Evolutionary conservation across 2,797 vertebrate species (phyloP).

Genomic region (Picus viridis): DNA sequence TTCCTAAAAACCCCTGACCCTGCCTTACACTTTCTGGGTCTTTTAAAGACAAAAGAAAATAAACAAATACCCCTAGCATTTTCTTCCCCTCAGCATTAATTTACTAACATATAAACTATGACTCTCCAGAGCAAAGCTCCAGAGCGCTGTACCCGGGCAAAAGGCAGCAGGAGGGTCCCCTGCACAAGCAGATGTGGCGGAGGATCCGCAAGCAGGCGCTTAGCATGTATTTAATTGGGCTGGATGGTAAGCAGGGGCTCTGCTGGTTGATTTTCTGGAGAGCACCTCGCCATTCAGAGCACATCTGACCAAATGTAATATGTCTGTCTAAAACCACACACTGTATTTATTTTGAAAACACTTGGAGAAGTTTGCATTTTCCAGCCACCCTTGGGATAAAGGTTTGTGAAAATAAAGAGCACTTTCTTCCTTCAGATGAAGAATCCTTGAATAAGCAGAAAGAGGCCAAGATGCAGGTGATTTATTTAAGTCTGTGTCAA

Average conservation of each 20-base stretch:
- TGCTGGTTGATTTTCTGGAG: conserved; percentile 66
- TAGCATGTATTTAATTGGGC: conserved; percentile 57
- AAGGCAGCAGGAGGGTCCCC: conserved; percentile 5
- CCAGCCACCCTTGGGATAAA: conserved; percentile 83
- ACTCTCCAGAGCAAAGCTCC: neutral
- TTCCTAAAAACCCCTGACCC: conserved; percentile 57
- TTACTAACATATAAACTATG: neutral
- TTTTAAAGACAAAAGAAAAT: neutral
- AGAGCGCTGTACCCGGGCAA: neutral
- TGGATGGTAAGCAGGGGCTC: conserved; percentile 37
- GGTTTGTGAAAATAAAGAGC: conserved; percentile 84
- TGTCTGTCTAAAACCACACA: conserved; percentile 78
- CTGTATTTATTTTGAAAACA: conserved; percentile 95
- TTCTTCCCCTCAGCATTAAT: neutral
- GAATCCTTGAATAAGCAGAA: conserved; percentile 85
- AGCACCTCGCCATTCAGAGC: conserved; percentile 67
- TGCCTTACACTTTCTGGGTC: neutral
- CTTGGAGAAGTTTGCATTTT: conserved; percentile 89
- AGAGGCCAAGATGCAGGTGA: conserved; percentile 89
- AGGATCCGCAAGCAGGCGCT: conserved; percentile 10
- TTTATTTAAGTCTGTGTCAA: conserved; percentile 92
- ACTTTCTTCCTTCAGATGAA: conserved; percentile 84
- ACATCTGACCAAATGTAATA: conserved; percentile 74
- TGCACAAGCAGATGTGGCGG: neutral
- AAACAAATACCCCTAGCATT: rapidly evolving